Evolutionary conservation across 2,113 vertebrate species (phyloP), one percentile per base, ranked within the genome.

Genomic region (Dolichallabes microphthalmus): DNA sequence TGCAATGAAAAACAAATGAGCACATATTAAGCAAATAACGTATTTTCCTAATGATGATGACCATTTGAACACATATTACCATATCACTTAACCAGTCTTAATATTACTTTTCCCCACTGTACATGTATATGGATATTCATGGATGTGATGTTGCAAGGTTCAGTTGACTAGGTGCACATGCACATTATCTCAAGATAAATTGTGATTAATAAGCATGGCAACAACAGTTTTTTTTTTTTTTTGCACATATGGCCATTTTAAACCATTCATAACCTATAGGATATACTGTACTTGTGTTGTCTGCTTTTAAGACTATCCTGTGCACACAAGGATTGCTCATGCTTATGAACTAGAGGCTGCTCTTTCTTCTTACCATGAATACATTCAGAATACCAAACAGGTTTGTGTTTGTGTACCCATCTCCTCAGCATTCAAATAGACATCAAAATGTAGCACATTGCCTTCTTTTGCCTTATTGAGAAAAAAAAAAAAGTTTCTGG

Each of bases 331-430:
- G 32, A 55, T 86, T 53, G 61, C 60, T 74, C 69, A 61, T 45
- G 57, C 30, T 74, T 50, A 75, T 45, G 53, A 39, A 35, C 39
- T 55, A 61, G 30, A 74, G 80, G 57, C 69, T 22, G 14, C 19
- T 66, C 69, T 53, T 82, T 76, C 14, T 71, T 75, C 53, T 45
- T 82, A 25, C 30, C 30, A 50, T 45, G 85, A 81, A 63, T 86
- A 64, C 81, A 63, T 73, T 75, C 79, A 76, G 58, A 53, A 39
- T 27, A 61, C 74, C 57, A 86, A 75, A 82, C 22, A 75, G 39
- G 12, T 55, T 55, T 66, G 27, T 69, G 79, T 27, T 81, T 81
- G 79, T 22, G n/a, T 57, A 15, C 58, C 15, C 60, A 61, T 79
- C 20, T 80, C 35, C 57, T 82, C 17, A 39, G 57, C 58, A 82